Base-by-base conservation (phyloP, 92 coral and sea anemone species). In the Pocillopora grandis region DNA sequence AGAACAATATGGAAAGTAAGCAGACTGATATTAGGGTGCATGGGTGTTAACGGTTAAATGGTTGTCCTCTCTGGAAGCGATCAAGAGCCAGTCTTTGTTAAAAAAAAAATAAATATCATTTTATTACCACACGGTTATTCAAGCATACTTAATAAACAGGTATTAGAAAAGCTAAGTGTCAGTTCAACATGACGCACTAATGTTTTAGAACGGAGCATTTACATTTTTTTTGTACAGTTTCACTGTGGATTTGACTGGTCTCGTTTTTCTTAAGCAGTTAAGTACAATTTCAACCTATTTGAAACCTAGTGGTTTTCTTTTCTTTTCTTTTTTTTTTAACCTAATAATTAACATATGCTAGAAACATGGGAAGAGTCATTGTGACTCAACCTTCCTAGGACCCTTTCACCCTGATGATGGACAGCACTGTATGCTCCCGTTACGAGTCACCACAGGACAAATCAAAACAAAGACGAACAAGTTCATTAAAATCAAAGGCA, bases 71-170 rank as follows among this genome's bases (percentile, higher is more conserved):
- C 31, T 27, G 31, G 31, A 27, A 27, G 52, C 57, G 17, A 70
- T 37, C 56, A 7, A 15, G 42, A 70, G 13, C 21, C 56, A 70
- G 52, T 23, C 57, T 63, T 63, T 62, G 19, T 64, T 37, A 67
- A 65, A 12, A 52, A 23, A 21, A 79, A 79, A 79, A 79, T 79
- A 79, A 15, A 52, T 66, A 79, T 55, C 16, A 27, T 55, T 79
- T 79, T 79, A 79, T 79, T 79, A 52, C 16, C 20, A 66, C 83
- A 42, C 31, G 31, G 52, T 55, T 27, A 49, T 79, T 23, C 52
- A 55, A 66, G 65, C 83, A 36, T 35, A 62, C 11, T 77, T 77
- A 18, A 42, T 70, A 62, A 62, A 77, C 11, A 55, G 33, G 48
- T 79, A 79, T 62, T 35, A 70, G 75, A 79, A 65, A 79, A 59